Base-by-base conservation (phyloP, 2,888 invertebrate genomes). In the Rhamphomyia laevipes region DNA sequence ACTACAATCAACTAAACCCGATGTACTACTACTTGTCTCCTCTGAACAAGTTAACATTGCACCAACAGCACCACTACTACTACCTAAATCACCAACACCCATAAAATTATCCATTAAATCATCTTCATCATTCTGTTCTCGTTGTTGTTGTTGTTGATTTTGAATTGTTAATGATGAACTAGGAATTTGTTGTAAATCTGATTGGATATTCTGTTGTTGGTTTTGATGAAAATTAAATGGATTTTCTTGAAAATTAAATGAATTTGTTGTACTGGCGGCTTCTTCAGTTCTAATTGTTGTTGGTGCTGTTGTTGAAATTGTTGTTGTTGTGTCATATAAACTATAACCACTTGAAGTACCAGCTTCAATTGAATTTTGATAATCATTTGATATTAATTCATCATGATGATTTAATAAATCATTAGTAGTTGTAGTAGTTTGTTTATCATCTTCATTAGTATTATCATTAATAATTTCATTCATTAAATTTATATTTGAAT, bases 1-100 rank as follows among this genome's bases (percentile, higher is more conserved):
- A 49, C 53, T 57, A 46, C 57, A 58, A 49, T 68, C 62, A 43
- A 70, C 69, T 45, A 73, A 57, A 56, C 70, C 73, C 3, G 71
- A 70, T 56, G 57, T 52, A 40, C 57, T 58, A 44, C 70, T 55
- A 21, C 53, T 57, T 13, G 55, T 58, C 17, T 57, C 57, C 31
- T 59, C 59, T 31, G 58, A 55, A 43, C 56, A 55, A 1, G 57
- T 56, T 15, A 55, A 49, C 47, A 57, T 55, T 18, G 56, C 54
- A 18, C 51, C 56, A 17, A 61, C 61, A 30, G 61, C 64, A 60
- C 58, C 65, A 50, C 71, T 64, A 60, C 58, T 65, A 50, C 71
- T 55, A 10, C 54, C 53, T 40, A 57, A 46, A 48, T 57, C 48
- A 4, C 30, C 52, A 1, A 55, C 53, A 9, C 53, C 55, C 31